Conservation (phyloP, 1,140 invertebrate genomes). For the Leptonema lineaticorne region DNA sequence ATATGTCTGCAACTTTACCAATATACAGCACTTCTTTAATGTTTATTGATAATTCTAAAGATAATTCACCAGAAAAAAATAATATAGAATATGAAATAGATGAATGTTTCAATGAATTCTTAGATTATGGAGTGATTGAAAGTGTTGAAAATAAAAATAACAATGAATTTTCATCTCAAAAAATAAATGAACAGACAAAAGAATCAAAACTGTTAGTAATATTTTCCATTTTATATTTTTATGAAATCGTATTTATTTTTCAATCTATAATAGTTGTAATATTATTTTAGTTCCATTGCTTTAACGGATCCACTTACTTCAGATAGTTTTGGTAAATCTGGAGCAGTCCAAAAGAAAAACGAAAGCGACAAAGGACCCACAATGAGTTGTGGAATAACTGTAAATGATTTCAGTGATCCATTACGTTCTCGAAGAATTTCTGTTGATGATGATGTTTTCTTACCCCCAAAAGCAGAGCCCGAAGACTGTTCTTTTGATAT, state of each 20-base stretch:
- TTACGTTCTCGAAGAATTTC: constrained; percentile 66
- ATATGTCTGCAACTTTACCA: constrained; percentile 71
- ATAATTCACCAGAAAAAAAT: constrained; percentile 40
- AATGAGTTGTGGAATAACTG: constrained; percentile 52
- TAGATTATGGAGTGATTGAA: not conserved
- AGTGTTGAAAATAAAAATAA: not conserved
- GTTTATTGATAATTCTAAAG: constrained; percentile 48
- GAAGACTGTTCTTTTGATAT: not conserved
- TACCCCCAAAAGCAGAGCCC: constrained; percentile 44
- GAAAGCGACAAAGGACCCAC: constrained; percentile 48
- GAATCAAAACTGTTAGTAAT: constrained; percentile 21
- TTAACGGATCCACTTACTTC: constrained; percentile 31
- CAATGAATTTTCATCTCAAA: not conserved
- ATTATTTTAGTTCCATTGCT: constrained; percentile 21
- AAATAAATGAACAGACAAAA: not conserved
- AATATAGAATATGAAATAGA: not conserved
- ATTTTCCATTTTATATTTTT: not conserved
- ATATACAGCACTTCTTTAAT: constrained; percentile 53
- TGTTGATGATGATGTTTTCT: constrained; percentile 59
- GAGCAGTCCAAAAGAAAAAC: constrained; percentile 43
- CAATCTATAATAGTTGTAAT: not conserved
- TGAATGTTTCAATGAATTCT: not conserved
- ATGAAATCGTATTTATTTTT: not conserved
- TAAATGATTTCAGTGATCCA: constrained; percentile 74
- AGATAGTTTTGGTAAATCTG: not conserved